Conservation (phyloP, 2,888 invertebrate species). For the Phalera bucephala region DNA sequence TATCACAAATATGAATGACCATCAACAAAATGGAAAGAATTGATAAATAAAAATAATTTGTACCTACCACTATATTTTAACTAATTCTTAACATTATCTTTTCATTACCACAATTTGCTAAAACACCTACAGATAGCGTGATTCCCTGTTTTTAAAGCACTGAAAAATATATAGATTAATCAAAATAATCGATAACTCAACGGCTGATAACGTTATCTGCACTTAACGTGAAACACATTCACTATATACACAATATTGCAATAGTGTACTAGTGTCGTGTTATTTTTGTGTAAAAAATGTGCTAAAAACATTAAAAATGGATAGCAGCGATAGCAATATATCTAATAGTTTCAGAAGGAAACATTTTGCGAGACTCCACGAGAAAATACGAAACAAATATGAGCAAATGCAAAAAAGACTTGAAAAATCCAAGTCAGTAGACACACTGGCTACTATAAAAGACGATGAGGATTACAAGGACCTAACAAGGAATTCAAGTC, state of each 20-base stretch:
- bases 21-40: too few species aligned
- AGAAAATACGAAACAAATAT: constrained; percentile 65
- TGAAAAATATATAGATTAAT: constrained; percentile 46
- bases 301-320: constrained; percentile 36
- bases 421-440: constrained; percentile 67
- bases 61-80: too few species aligned
- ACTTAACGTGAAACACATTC: constrained; percentile 24
- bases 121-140: too few species aligned
- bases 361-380: constrained; percentile 60
- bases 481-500: constrained; percentile 29
- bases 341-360: constrained; percentile 36
- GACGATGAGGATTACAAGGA: constrained; percentile 48
- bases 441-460: constrained; percentile 43
- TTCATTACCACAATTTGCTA: background rate
- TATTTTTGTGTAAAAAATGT: constrained; percentile 11
- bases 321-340: constrained; percentile 30
- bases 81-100: too few species aligned
- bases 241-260: constrained; percentile 26
- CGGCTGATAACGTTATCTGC: constrained; percentile 53
- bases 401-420: constrained; percentile 65
- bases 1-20: too few species aligned
- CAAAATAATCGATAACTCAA: constrained; percentile 62
- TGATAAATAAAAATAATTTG: too few species aligned
- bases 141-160: constrained; percentile 23
- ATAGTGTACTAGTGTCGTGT: constrained; percentile 7